phyloP scores from a whole-genome alignment of 2,113 vertebrate species.

The Gymnogyps californianus region DNA sequence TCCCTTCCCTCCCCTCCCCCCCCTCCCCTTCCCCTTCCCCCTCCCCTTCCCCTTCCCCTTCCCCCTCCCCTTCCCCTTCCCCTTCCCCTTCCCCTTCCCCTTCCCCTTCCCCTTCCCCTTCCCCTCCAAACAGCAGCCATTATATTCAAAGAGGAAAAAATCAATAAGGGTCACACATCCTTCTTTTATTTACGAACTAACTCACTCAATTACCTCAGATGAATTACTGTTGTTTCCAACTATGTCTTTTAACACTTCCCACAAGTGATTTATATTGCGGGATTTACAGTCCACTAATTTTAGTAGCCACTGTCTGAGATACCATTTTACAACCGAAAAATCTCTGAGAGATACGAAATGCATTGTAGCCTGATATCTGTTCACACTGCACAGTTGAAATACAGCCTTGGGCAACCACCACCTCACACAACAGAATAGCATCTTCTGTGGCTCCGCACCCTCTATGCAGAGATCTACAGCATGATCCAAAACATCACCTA shows the following conservation, averaged over 20 bases:
- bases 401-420: not conserved
- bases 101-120: too few relatives aligned
- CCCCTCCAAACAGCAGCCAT: not conserved
- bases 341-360: not conserved
- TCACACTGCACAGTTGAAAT: not conserved
- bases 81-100: too few relatives aligned
- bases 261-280: not conserved
- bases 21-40: too few relatives aligned
- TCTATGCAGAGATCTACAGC: not conserved
- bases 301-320: not conserved
- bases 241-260: not conserved
- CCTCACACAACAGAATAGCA: not conserved
- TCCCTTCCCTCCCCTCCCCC: too few relatives aligned
- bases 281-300: not conserved
- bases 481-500: not conserved
- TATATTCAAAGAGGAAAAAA: not conserved
- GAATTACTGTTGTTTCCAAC: not conserved
- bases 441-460: not conserved
- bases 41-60: too few relatives aligned
- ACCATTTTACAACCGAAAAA: accelerated
- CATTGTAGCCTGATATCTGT: not conserved
- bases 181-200: not conserved
- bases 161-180: not conserved
- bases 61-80: too few relatives aligned
- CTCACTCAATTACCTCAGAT: constrained; percentile 4